phyloP scores from a whole-genome alignment of 2,113 vertebrate genomes.

The Galbula dea region DNA sequence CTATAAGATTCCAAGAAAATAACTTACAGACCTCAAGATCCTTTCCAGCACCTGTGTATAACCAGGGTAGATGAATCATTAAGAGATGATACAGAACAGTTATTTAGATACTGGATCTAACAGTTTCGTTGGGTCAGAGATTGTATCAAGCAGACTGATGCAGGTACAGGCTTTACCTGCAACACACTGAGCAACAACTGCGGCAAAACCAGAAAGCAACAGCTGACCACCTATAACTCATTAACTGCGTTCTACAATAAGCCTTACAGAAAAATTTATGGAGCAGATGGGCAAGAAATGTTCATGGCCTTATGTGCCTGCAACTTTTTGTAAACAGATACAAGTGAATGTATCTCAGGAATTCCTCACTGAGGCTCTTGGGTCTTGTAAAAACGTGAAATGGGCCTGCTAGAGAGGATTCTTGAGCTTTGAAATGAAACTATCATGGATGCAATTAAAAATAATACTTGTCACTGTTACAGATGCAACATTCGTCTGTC shows the following conservation, averaged over 20 bases:
- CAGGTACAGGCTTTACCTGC: background rate
- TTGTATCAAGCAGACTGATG: background rate
- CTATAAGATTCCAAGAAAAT: background rate
- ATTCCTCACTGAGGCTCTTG: background rate
- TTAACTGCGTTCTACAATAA: background rate
- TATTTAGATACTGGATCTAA: background rate
- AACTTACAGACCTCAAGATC: background rate
- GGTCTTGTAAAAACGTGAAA: background rate
- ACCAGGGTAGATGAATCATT: background rate
- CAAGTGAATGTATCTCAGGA: background rate
- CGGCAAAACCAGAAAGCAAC: background rate
- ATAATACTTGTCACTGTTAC: background rate
- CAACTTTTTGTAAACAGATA: background rate
- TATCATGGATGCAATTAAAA: background rate
- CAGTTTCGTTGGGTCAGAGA: background rate
- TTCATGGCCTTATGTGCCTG: slow-evolving; percentile 42
- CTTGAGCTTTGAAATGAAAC: background rate
- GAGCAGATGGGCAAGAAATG: slow-evolving; percentile 57
- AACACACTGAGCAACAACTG: background rate
- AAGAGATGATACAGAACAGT: background rate
- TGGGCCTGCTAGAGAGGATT: background rate
- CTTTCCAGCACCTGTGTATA: background rate
- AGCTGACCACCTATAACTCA: slow-evolving; percentile 39
- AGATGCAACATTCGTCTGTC: background rate
- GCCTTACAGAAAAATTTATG: slow-evolving; percentile 21